Percentiles rank a stretch among this genome's conserved stretches.
These are phyloP conservation scores for Oscarella lobularis DNA, from an alignment of 37 sponge, comb jelly and placozoan species.

Conservation along the genomic window DNA sequence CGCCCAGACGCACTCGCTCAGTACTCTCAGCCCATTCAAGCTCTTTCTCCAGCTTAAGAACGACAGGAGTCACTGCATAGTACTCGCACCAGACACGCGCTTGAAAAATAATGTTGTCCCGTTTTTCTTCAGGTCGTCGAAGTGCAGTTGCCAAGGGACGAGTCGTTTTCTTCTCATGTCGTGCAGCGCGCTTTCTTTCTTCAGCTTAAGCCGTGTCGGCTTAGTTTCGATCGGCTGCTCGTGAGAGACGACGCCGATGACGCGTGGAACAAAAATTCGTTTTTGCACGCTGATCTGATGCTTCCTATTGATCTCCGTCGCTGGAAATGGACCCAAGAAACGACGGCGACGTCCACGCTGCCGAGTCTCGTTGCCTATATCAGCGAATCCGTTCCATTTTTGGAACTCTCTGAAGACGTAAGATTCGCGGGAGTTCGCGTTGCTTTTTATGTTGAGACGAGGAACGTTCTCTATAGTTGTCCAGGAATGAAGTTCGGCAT, in stretches of 20 bases:
- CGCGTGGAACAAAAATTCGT: neutral
- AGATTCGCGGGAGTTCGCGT: no score
- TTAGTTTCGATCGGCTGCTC: neutral
- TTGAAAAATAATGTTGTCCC: no score
- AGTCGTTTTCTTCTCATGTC: neutral
- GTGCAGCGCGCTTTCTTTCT: neutral
- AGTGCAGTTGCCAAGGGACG: neutral
- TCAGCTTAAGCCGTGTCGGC: neutral
- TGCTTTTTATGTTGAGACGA: no score
- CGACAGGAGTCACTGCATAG: neutral
- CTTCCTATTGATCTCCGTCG: neutral
- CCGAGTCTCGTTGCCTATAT: neutral
- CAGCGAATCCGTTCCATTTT: neutral
- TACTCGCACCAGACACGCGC: no score
- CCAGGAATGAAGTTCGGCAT: no score
- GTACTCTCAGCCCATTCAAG: neutral
- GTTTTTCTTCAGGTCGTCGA: no score
- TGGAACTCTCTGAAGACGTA: neutral
- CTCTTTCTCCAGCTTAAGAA: neutral
- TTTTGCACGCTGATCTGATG: neutral
- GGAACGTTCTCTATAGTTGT: no score
- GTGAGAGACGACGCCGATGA: neutral
- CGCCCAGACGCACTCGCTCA: neutral
- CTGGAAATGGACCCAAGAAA: neutral
- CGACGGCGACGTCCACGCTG: neutral